Evolutionary conservation across 1,140 invertebrate species (phyloP), one percentile per base, ranked within the genome.

Genomic region (Drosophila watanabei): DNA sequence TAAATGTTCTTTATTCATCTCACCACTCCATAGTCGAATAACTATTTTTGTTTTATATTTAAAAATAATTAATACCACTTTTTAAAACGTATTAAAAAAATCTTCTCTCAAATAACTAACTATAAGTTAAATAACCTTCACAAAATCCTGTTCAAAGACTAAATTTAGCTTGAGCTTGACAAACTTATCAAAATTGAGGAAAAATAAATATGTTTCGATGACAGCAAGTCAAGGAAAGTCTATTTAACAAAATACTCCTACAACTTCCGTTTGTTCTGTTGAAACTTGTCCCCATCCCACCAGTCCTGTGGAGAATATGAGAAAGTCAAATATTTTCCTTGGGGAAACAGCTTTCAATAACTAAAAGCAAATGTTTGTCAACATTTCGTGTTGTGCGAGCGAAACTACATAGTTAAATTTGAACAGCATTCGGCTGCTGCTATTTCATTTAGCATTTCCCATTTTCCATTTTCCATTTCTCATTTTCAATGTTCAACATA

Each of bases 281-380:
- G 30, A 45, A n/a, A 46, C 51, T 49, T 30, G 14, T 11, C n/a
- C 20, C 39, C 39, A 43, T 68, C 33, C 9, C 16, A 28, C 24
- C 18, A 28, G n/a, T 16, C 32, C n/a, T 2, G 18, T 16, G 30
- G 24, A 24, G n/a, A 18, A 45, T 30, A 39, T 39, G 24, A 49
- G 8, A 49, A 59, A 61, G 37, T 39, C 46, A 72, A 73, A 73
- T 52, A 46, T 73, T 73, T 73, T 58, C 54, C 54, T 37, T 49
- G 35, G 71, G 46, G 57, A 73, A 43, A 45, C 33, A 73, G 71
- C 71, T 73, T 73, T 73, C 69, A 61, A 73, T 73, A 73, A 73
- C 71, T 72, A 73, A 73, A 73, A 73, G 69, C 69, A 73, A 73
- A 73, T 73, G 73, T 73, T 73, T 73, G 71, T 73, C 71, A 73